Evolutionary conservation across 2,888 invertebrate species (phyloP), one percentile per base, ranked within the genome.

Genomic region (Tortrix viridana): DNA sequence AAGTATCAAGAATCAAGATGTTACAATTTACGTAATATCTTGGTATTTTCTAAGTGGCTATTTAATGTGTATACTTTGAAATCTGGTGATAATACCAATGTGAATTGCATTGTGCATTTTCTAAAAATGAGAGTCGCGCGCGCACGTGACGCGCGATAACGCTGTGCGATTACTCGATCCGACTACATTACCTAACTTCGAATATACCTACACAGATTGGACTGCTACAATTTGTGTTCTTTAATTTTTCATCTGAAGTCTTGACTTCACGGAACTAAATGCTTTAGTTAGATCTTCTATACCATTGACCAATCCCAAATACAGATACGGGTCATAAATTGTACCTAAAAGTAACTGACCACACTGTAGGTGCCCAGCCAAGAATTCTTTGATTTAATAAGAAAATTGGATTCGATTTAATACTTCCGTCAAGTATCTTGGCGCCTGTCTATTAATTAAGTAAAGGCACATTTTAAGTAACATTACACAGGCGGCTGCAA

Each of bases 81-180:
- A 49, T 48, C 41, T 32, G 23, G 32, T 50, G 58, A 44, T 54
- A 59, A 59, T 32, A 54, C 23, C 22, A 32, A 38, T 50, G 46
- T 50, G 38, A 47, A 56, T 48, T 60, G 63, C 60, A 71, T 70
- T 69, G 72, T 72, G 74, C 65, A 73, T 38, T 60, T 53, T 26
- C 41, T 37, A 60, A 60, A 60, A 55, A 60, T 52, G 55, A 52
- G 48, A 66, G 41, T 23, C 44, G 26, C 22, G 3, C 32, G 19
- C 12, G n/a, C 48, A 37, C 43, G 55, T 49, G 55, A 49, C 43
- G 43, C n/a, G 22, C 44, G 54, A 55, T 49, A 61, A 55, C 43
- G 43, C n/a, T 26, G 18, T 44, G 19, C 19, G 41, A 44, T 38
- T 46, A 41, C 7, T 43, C 37, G 23, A 52, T 57, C 23, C 52